phyloP scores from a whole-genome alignment of 1,140 invertebrate genomes.

The Homalodisca vitripennis region DNA sequence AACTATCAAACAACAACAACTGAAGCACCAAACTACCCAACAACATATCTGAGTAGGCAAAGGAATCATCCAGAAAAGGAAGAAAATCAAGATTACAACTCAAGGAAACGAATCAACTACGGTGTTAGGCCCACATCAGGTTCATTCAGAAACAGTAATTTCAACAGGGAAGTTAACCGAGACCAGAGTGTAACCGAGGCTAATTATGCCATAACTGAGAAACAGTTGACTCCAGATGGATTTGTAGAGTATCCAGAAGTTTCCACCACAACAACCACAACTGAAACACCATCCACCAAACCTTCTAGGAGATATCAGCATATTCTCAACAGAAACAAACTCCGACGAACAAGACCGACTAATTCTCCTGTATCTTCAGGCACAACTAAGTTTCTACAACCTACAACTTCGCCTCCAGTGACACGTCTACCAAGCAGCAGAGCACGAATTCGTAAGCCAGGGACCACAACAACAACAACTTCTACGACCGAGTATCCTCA shows the following conservation, averaged over 20 bases:
- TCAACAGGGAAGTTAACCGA: neutral
- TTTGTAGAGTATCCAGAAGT: neutral
- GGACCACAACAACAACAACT: constrained; percentile 36
- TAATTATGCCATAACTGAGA: neutral
- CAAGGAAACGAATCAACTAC: constrained; percentile 1
- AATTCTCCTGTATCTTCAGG: constrained; percentile 22
- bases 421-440: constrained; percentile 37
- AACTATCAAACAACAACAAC: constrained; percentile 23
- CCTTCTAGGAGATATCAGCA: constrained; percentile 33
- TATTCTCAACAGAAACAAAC: constrained; percentile 30
- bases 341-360: constrained; percentile 27
- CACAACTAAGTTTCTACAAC: constrained; percentile 34
- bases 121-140: neutral
- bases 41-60: constrained; percentile 9
- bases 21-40: constrained; percentile 29
- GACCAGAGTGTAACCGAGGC: constrained; percentile 7
- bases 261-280: constrained; percentile 17
- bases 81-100: neutral
- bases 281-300: constrained; percentile 21
- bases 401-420: constrained; percentile 31
- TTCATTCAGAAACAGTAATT: neutral
- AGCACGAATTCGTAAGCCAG: constrained; percentile 37
- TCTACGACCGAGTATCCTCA: constrained; percentile 24
- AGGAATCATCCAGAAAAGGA: neutral
- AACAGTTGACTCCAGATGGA: neutral